Percentiles rank a stretch among this genome's conserved stretches.
Conservation (phyloP, 2,797 vertebrate species). For the Manis pentadactyla region DNA sequence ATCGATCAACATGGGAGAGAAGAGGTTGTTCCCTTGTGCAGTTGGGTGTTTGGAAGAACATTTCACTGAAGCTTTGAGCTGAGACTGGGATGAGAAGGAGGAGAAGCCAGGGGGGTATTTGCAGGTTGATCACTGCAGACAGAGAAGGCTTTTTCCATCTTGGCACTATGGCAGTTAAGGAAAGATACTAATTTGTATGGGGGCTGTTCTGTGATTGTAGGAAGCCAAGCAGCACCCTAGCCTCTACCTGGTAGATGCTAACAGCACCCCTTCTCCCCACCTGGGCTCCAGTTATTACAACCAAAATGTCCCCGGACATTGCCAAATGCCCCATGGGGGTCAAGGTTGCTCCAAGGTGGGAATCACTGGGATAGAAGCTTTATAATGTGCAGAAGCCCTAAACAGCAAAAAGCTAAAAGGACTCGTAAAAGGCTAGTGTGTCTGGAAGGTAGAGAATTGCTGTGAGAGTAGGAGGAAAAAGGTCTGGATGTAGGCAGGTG, state of each 20-base stretch:
- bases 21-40: not conserved
- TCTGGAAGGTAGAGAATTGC: not conserved
- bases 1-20: not conserved
- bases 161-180: not conserved
- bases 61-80: not conserved
- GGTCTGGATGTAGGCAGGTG: not conserved
- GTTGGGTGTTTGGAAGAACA: not conserved
- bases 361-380: not conserved
- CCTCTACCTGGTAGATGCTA: not conserved
- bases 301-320: not conserved
- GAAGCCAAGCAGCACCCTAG: not conserved
- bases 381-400: not conserved
- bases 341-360: not conserved
- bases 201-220: not conserved
- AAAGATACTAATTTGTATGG: not conserved
- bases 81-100: not conserved
- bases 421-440: not conserved
- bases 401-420: not conserved
- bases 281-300: not conserved
- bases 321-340: not conserved
- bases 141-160: not conserved
- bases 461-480: not conserved
- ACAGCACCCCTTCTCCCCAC: not conserved
- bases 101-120: not conserved
- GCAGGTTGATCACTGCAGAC: not conserved